Base-by-base conservation (phyloP, 2,888 invertebrate species). In the Pristionchus japonicus region DNA sequence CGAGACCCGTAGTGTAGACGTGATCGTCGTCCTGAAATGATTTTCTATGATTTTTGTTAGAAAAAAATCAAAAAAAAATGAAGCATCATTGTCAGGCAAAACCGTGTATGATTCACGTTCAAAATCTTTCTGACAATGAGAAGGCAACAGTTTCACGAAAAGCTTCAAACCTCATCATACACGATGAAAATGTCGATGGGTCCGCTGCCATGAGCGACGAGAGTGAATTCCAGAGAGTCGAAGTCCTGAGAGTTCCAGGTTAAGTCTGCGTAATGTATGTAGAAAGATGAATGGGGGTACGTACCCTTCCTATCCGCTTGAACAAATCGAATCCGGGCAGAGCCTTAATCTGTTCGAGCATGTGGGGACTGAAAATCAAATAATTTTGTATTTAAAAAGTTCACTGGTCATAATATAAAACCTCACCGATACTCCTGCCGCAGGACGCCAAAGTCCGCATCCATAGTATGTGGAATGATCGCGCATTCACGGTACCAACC, bases 401-500 rank as follows among this genome's bases (percentile, higher is more conserved):
- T 1, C 13, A 17, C 13, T 52, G 23, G 52, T n/a, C 52, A 17
- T 1, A 20, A 17, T 52, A 23, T 17, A 74, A 40, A 13, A 13
- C 2, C 31, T 11, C 1, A 86, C 86, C 86, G 67, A 86, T 86
- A 86, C 15, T 87, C 87, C 37, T 40, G 27, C 2, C 49, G 11
- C 57, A 87, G 57, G 15, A 87, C 61, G 13, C 77, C 87, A 40
- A 87, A 87, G n/a, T 87, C 87, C 3, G 61, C 87, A 17, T 87
- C 87, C 52, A 87, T 43, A 40, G 87, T 87, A 23, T 87, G 87
- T 0, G 87, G 87, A 43, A 87, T 87, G 20, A 87, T 49, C 0
- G 77, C 37, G 43, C 87, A 87, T 57, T 87, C 87, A 0, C 87
- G 77, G 23, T 87, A 87, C 87, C 87, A 87, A 15, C 87, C 87